Evolutionary conservation across 2,797 vertebrate genomes (phyloP).

Genomic region (Thamnophis elegans): DNA sequence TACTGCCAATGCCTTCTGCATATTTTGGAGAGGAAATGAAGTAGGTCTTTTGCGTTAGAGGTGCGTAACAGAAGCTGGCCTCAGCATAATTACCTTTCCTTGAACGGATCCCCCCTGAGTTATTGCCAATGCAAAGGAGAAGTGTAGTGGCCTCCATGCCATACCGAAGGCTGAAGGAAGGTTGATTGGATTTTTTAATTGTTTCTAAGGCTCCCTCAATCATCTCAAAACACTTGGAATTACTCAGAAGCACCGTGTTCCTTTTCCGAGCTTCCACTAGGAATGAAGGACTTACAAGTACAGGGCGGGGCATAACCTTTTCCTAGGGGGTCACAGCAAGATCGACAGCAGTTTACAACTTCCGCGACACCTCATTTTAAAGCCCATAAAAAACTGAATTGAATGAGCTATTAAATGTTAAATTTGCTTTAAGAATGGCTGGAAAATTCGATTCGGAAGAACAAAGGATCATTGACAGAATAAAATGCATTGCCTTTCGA

Average conservation of each 20-base stretch:
- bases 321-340: too few species aligned
- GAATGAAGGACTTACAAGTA: slow-evolving; percentile 83
- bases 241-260: slow-evolving; percentile 84
- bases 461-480: too few species aligned
- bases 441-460: too few species aligned
- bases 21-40: slow-evolving; percentile 94
- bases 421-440: too few species aligned
- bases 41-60: slow-evolving; percentile 80
- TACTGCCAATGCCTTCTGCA: slow-evolving; percentile 85
- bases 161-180: slow-evolving; percentile 83
- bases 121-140: slow-evolving; percentile 92
- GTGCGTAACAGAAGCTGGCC: slow-evolving; percentile 90
- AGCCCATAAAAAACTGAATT: too few species aligned
- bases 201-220: slow-evolving; percentile 83
- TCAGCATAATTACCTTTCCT: slow-evolving; percentile 85
- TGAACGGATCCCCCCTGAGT: slow-evolving; percentile 87
- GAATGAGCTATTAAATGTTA: too few species aligned
- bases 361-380: too few species aligned
- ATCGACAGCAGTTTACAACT: too few species aligned
- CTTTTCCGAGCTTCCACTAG: slow-evolving; percentile 83
- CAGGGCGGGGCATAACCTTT: too few species aligned
- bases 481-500: too few species aligned
- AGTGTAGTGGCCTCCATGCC: slow-evolving; percentile 96
- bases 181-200: slow-evolving; percentile 74
- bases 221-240: slow-evolving; percentile 84